Conservation (phyloP, 2,888 invertebrate genomes). For the Thalpophila matura region DNA sequence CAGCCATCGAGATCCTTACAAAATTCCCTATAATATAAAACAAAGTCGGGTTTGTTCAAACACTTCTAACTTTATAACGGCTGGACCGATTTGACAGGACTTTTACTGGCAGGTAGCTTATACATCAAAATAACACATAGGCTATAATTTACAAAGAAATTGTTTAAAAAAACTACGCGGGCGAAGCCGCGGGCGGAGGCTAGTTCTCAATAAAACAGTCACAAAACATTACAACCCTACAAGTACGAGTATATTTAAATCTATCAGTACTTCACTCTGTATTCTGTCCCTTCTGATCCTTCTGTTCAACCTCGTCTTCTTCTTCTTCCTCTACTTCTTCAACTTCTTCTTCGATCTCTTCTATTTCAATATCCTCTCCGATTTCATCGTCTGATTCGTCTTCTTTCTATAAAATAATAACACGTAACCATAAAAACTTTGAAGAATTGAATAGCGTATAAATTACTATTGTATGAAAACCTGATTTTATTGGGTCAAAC, state of each 20-base stretch:
- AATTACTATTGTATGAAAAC: too few relatives aligned
- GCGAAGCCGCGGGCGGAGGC: too few relatives aligned
- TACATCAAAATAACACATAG: too few relatives aligned
- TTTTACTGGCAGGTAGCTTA: too few relatives aligned
- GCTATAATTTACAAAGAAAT: too few relatives aligned
- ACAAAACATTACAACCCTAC: conserved; percentile 17
- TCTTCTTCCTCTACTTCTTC: conserved; percentile 77
- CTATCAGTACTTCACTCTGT: conserved; percentile 70
- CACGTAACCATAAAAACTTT: too few relatives aligned
- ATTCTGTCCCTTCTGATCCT: conserved; percentile 49
- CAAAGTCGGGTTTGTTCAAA: too few relatives aligned
- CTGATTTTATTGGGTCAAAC: too few relatives aligned
- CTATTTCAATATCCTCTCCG: conserved; percentile 84
- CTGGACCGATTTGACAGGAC: too few relatives aligned
- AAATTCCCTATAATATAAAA: conserved; percentile 14
- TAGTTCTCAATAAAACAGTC: conserved; percentile 24
- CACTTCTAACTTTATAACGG: too few relatives aligned
- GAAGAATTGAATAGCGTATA: too few relatives aligned
- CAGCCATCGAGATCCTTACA: background rate
- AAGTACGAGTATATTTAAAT: conserved; percentile 31
- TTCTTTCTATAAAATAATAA: conserved; percentile 75
- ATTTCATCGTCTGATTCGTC: conserved; percentile 84
- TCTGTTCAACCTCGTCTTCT: conserved; percentile 41
- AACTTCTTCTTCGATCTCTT: conserved; percentile 85
- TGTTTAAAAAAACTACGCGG: too few relatives aligned